Base-by-base conservation (phyloP, 2,888 invertebrate genomes). In the Drosophila colorata region DNA sequence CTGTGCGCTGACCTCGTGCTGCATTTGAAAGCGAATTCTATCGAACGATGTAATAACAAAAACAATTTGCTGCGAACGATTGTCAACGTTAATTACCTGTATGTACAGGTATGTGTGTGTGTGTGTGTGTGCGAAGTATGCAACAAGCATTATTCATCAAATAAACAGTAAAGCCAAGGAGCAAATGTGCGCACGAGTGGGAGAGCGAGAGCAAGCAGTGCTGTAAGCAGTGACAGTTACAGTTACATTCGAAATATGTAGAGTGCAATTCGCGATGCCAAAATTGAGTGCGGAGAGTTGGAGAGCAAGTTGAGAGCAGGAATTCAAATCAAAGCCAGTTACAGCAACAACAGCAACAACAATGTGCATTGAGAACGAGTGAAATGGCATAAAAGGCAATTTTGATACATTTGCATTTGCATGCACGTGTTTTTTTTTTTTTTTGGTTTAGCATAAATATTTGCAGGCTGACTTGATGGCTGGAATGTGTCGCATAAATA, bases 1-100 rank as follows among this genome's bases (percentile, higher is more conserved):
- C 69, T 74, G 33, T 57, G 55, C 56, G 59, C 37, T 66, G 85
- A 85, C 82, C 82, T 85, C 82, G 82, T 79, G 77, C 85, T 74
- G 77, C 64, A 85, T 85, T 79, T 67, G 61, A 55, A 65, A 60
- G 48, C 47, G 56, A 55, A 63, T 52, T 60, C 46, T 51, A 59
- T 66, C 40, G 57, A 55, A 43, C 61, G 40, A 38, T 52, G 48
- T 31, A 43, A 46, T 37, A 47, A 44, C 43, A 64, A 47, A 47
- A 61, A 16, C 49, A 47, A 35, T n/a, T 48, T 40, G 18, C 40
- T 28, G 25, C 16, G 20, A 55, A 41, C 43, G 13, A 58, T 37
- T 52, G 63, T 53, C 40, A 64, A 46, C 25, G 4, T 16, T 47
- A 18, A 44, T 43, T 28, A 55, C n/a, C n/a, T n/a, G n/a, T n/a